Evolutionary conservation across 2,797 vertebrate genomes (phyloP), one percentile per base, ranked within the genome.

Genomic region (Gephyroberyx darwinii): DNA sequence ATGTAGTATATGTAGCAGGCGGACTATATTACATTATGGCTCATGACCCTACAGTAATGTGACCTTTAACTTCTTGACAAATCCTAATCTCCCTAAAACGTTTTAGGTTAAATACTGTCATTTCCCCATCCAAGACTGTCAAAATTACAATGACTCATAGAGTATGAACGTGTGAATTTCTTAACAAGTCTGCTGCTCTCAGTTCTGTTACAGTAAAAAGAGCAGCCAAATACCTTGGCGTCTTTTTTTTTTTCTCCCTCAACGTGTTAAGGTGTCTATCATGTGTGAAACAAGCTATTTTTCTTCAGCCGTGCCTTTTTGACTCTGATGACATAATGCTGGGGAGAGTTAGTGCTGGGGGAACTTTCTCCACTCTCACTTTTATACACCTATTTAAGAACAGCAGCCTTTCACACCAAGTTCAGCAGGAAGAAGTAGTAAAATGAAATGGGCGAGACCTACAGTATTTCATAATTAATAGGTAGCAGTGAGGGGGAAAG

Each of bases 401-500:
- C 92, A 90, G 92, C 92, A 93, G 89, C 91, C 79, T 84, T 92
- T 93, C 89, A 91, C 92, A 92, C 90, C 84, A 53, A 84, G 92
- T 94, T 93, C 89, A 93, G 89, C 94, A 93, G 93, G 93, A 94
- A 94, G 91, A 89, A 61, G 86, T 66, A 85, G 81, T 94, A 94
- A 94, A 94, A 92, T 22, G 59, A 90, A 92, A 91, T 63, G 79
- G 84, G 68, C 76, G 73, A 89, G 92, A 89, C 88, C 90, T 83
- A 90, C 91, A 89, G 88, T 94, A 93, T 94, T 93, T 95, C 93
- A 95, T 93, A 93, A 94, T 93, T 94, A 94, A 94, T 92, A 93
- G 92, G 92, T 84, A 89, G 90, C 91, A 64, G 85, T 5, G 82
- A 86, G 84, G 71, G 79, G 65, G 75, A 83, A 79, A 37, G 43